Percentiles rank a stretch among this genome's conserved stretches.
phyloP scores from a whole-genome alignment of 2,113 vertebrate species.

The Synchiropus splendidus region DNA sequence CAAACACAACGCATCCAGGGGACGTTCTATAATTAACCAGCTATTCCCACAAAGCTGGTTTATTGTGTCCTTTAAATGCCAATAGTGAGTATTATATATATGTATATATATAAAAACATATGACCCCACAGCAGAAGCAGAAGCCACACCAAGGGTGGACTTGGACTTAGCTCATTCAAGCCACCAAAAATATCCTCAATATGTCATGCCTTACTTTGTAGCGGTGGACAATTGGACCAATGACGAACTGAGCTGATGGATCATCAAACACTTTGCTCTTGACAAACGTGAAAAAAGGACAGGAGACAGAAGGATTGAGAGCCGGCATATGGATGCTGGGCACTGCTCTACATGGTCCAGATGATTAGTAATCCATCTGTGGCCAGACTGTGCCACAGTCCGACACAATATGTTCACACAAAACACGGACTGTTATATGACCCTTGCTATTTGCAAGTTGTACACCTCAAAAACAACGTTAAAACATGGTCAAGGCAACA shows the following conservation, averaged over 20 bases:
- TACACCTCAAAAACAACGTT: constrained; percentile 38
- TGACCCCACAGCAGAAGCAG: too few species aligned
- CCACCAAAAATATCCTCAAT: constrained; percentile 18
- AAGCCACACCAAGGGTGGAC: too few species aligned
- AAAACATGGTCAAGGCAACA: constrained; percentile 17
- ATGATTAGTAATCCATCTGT: constrained; percentile 59
- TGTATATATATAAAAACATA: too few species aligned
- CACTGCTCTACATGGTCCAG: constrained; percentile 41
- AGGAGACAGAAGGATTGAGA: constrained; percentile 29
- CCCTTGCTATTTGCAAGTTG: constrained; percentile 5
- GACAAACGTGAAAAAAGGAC: not conserved
- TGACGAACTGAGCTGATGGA: not conserved
- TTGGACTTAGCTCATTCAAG: too few species aligned
- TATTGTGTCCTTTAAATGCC: too few species aligned
- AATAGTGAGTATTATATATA: too few species aligned
- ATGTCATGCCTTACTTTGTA: constrained; percentile 31
- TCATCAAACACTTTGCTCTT: too few species aligned
- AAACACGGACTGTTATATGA: constrained; percentile 3
- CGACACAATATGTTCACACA: not conserved
- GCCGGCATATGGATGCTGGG: constrained; percentile 54
- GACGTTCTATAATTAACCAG: too few species aligned
- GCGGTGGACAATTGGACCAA: constrained; percentile 22
- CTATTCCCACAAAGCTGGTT: too few species aligned
- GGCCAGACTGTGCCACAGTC: constrained; percentile 8
- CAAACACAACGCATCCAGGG: too few species aligned